phyloP scores from a whole-genome alignment of 2,797 vertebrate species.

The Emydoidea blandingii region DNA sequence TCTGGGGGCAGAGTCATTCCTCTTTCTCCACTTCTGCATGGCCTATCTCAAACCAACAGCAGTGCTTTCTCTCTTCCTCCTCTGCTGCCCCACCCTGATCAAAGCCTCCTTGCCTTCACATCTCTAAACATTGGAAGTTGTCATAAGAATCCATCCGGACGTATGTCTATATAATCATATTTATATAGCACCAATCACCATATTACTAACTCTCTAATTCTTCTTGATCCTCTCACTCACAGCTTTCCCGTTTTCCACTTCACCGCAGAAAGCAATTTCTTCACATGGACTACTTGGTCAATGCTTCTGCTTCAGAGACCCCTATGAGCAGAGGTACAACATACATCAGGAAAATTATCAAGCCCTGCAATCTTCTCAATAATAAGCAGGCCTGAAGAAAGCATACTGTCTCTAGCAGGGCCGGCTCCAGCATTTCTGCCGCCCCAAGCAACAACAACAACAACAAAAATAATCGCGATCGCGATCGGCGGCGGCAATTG shows the following conservation, averaged over 20 bases:
- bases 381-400: not conserved
- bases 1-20: not conserved
- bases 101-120: not conserved
- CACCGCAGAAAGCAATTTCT: not conserved
- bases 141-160: not conserved
- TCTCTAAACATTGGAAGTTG: not conserved
- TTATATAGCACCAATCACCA: not conserved
- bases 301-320: not conserved
- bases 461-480: no score
- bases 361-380: not conserved
- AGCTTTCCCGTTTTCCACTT: not conserved
- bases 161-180: not conserved
- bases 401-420: no score
- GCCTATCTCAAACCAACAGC: not conserved
- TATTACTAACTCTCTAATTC: not conserved
- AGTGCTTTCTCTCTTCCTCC: not conserved
- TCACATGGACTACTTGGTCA: not conserved
- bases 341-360: not conserved
- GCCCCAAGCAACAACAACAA: no score
- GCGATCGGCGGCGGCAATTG: no score
- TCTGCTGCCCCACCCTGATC: not conserved
- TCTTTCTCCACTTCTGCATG: not conserved
- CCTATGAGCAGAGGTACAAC: not conserved
- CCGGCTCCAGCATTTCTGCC: no score
- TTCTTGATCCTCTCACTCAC: not conserved